Conservation (phyloP, 2,888 invertebrate genomes). For the Brenthis ino region DNA sequence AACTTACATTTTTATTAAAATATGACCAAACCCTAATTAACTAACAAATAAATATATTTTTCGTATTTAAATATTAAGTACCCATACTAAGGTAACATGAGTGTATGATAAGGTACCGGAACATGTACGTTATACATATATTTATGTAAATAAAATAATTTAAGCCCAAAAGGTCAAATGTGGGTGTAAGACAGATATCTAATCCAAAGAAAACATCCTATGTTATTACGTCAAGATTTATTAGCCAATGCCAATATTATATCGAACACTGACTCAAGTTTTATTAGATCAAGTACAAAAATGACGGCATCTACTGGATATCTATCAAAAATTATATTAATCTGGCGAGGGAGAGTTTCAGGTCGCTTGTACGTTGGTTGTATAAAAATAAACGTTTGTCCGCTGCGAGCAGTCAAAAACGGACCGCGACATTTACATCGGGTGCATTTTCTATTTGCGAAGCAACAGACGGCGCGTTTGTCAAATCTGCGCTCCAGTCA, state of each 20-base stretch:
- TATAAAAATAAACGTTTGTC: constrained; percentile 62
- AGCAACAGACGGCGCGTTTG: constrained; percentile 48
- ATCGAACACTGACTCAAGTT: background rate
- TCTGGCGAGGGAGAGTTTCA: constrained; percentile 60
- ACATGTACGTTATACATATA: background rate
- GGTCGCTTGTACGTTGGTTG: constrained; percentile 57
- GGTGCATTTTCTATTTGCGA: constrained; percentile 75
- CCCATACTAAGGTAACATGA: too few relatives aligned
- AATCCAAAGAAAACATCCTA: constrained; percentile 7
- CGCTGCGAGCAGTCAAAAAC: constrained; percentile 39
- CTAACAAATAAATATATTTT: too few relatives aligned
- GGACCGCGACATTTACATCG: constrained; percentile 70
- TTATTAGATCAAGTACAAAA: constrained; percentile 12
- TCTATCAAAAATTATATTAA: constrained; percentile 65
- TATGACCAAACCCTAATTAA: too few relatives aligned
- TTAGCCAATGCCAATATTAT: background rate
- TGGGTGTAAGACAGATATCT: background rate
- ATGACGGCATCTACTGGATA: constrained; percentile 42
- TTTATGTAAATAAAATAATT: background rate
- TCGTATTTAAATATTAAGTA: too few relatives aligned
- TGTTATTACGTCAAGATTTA: constrained; percentile 11
- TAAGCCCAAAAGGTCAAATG: background rate
- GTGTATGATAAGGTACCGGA: too few relatives aligned
- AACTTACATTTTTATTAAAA: too few relatives aligned
- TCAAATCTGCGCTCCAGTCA: constrained; percentile 24